Conservation (phyloP, 2,888 invertebrate genomes). For the Ornithoptera alexandrae region DNA sequence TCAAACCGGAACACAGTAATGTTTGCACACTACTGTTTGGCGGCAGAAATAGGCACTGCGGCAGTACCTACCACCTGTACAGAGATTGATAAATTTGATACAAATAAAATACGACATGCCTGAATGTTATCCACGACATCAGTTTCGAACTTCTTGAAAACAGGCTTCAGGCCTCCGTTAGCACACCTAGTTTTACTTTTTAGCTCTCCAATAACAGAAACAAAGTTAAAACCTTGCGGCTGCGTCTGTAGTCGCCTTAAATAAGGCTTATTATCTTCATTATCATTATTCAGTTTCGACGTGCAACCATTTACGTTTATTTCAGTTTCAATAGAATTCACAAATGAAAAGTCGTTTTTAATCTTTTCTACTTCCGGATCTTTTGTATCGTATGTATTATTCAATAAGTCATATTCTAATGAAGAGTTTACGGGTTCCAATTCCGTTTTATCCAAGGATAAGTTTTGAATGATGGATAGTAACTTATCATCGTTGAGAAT, state of each 20-base stretch:
- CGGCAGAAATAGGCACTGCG: no score
- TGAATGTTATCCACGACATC: constrained; percentile 55
- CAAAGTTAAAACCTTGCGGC: constrained; percentile 64
- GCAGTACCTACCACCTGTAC: no score
- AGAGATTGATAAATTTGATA: not conserved
- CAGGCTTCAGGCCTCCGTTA: constrained; percentile 65
- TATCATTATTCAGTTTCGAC: constrained; percentile 27
- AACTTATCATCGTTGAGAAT: constrained; percentile 71
- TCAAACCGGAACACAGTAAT: no score
- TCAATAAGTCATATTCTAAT: constrained; percentile 42
- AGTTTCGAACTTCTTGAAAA: constrained; percentile 69
- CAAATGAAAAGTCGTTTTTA: constrained; percentile 31
- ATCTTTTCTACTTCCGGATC: constrained; percentile 37
- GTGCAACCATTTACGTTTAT: constrained; percentile 15
- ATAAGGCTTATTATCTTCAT: constrained; percentile 46
- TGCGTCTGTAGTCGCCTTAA: constrained; percentile 63
- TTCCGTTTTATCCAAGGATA: constrained; percentile 60
- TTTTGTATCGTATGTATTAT: constrained; percentile 49
- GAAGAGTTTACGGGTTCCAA: constrained; percentile 41
- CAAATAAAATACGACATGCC: constrained; percentile 49
- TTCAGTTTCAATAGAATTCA: constrained; percentile 15
- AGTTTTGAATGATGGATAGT: constrained; percentile 69
- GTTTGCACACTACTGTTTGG: no score
- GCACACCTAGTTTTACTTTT: constrained; percentile 67
- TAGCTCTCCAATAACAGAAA: constrained; percentile 71